A percentile compares a stretch with the other conserved stretches of the same genome.
These are phyloP conservation scores for Procambarus virginalis DNA, from an alignment of 1,140 invertebrate genomes.

Conservation along the genomic window DNA sequence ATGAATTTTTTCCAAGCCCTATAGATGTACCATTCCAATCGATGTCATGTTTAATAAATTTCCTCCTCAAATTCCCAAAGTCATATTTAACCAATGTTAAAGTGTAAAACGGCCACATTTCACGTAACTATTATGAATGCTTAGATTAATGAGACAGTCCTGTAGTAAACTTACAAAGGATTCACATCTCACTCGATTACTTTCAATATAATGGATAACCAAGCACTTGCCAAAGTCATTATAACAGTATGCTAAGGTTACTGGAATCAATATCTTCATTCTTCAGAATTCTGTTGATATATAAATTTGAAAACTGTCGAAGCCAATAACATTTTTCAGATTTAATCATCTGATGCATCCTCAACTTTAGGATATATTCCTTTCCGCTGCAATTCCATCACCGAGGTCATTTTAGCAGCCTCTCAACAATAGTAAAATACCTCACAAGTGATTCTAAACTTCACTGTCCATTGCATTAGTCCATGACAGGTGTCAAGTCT, in stretches of 20 bases:
- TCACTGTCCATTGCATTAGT: too few relatives aligned
- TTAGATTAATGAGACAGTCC: background rate
- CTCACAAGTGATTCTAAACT: too few relatives aligned
- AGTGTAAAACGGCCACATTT: too few relatives aligned
- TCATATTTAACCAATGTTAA: too few relatives aligned
- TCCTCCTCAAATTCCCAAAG: background rate
- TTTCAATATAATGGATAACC: background rate
- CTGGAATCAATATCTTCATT: background rate
- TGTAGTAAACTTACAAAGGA: background rate
- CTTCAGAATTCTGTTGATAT: background rate
- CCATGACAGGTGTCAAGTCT: background rate
- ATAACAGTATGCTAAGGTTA: background rate
- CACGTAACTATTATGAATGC: too few relatives aligned
- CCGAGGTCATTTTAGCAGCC: slow-evolving; percentile 71
- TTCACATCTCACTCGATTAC: background rate
- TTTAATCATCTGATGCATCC: too few relatives aligned
- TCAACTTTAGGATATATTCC: too few relatives aligned
- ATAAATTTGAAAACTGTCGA: too few relatives aligned
- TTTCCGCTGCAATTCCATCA: too few relatives aligned
- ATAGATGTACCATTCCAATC: background rate
- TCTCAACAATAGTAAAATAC: too few relatives aligned
- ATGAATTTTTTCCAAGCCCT: background rate
- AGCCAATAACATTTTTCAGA: too few relatives aligned
- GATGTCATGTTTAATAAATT: background rate
- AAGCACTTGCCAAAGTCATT: too few relatives aligned